Conservation (phyloP, 1,140 invertebrate species). For the Condylostylus longicornis region DNA sequence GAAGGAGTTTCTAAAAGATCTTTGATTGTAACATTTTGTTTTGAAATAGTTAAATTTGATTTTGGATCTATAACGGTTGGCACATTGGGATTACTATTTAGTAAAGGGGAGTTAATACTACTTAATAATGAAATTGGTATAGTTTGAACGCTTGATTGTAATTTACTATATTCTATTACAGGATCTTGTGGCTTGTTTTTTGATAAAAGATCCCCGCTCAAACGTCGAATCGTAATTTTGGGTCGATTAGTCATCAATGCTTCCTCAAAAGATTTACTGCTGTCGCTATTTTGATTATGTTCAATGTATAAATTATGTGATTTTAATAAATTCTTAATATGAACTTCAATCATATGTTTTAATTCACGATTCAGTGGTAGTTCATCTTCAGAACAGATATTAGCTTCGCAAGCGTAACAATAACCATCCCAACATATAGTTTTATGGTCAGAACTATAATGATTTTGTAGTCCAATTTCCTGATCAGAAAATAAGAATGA, state of each 20-base stretch:
- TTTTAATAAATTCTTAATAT: no score
- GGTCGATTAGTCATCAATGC: slow-evolving; percentile 13
- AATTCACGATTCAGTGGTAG: slow-evolving; percentile 5
- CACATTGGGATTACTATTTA: no score
- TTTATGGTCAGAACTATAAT: slow-evolving; percentile 16
- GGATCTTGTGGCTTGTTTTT: slow-evolving; percentile 32
- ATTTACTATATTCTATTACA: no score
- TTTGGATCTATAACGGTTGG: no score
- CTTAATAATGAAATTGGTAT: no score
- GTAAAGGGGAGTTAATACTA: no score
- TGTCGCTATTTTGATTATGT: no score
- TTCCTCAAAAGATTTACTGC: slow-evolving; percentile 21
- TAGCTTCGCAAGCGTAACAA: slow-evolving; percentile 11
- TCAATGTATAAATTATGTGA: no score
- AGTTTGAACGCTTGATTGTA: no score
- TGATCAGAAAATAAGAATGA: slow-evolving; percentile 18
- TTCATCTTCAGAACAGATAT: background rate
- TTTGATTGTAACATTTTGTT: no score
- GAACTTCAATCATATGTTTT: slow-evolving; percentile 8
- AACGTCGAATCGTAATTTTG: slow-evolving; percentile 8
- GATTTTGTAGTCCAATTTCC: slow-evolving; percentile 15
- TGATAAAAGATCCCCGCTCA: slow-evolving; percentile 9
- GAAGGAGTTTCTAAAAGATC: no score
- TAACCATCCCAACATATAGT: slow-evolving; percentile 13
- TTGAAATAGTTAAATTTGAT: no score